Base-by-base conservation (phyloP, 1,140 invertebrate species). In the Drosophila sulfurigaster region DNA sequence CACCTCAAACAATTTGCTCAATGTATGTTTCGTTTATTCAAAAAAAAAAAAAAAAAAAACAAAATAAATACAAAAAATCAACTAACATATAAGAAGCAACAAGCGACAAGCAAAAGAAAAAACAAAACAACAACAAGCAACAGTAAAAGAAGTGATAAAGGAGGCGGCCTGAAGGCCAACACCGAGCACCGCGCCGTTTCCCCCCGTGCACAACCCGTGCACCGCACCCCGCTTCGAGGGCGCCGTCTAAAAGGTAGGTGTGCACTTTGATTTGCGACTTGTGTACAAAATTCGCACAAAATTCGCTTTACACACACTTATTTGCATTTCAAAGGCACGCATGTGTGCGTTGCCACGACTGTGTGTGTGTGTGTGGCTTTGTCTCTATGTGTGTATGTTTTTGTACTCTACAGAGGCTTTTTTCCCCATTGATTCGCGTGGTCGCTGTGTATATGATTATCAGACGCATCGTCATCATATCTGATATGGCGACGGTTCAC, bases 1-100 rank as follows among this genome's bases (percentile, higher is more conserved):
- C 68, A 76, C 38, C 73, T 69, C 75, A 79, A 86, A 86, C 74
- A 88, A 87, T 87, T 82, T 79, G 54, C 65, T 49, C 51, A 81
- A 79, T 70, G 79, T 81, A 56, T 69, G 54, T 65, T 58, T 67
- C 62, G 41, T n/a, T 66, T 56, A 60, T 43, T 67, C 49, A 28
- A 58, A 66, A 46, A 32, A 62, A 48, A 54, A 20, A 75, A 60
- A 67, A 65, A 48, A 54, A 20, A 75, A 60, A 67, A 65, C 45
- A 59, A 48, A 38, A 25, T 25, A 25, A 69, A 60, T 28, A 75
- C 58, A 60, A 32, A 52, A 81, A 68, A 83, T 57, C 5, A 32
- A 32, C 30, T 32, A 5, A 3, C 10, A 75, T 45, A 63, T 28
- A 65, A 70, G 43, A 69, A 71, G 62, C 59, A 74, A 69, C 72